Evolutionary conservation across 2,113 vertebrate genomes (phyloP).

Genomic region (Oreotrochilus melanogaster): DNA sequence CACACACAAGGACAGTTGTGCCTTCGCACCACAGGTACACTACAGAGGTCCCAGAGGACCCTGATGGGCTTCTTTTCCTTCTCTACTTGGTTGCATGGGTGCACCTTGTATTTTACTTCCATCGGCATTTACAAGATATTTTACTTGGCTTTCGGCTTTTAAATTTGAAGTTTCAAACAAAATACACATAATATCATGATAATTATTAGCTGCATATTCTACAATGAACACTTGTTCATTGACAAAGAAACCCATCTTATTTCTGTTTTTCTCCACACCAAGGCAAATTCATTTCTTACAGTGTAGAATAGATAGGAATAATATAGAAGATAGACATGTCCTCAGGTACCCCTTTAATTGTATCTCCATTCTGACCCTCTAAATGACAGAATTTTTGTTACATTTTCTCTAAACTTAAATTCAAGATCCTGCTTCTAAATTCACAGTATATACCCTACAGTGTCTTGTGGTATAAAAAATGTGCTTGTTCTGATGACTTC

Average conservation of each 20-base stretch:
- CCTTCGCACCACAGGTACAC: background rate
- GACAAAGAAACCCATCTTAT: background rate
- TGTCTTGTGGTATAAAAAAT: background rate
- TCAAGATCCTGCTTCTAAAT: background rate
- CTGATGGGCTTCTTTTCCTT: background rate
- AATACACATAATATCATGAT: background rate
- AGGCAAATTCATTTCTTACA: background rate
- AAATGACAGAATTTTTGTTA: background rate
- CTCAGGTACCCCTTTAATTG: background rate
- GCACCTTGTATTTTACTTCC: background rate
- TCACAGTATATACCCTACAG: background rate
- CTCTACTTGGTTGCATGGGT: background rate
- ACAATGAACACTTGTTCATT: background rate
- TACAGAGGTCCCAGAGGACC: background rate
- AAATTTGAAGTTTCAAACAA: background rate
- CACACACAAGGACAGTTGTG: accelerated
- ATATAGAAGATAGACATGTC: background rate
- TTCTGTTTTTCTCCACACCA: background rate
- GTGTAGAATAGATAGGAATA: background rate
- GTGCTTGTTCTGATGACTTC: background rate
- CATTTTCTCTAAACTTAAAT: background rate
- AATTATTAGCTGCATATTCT: background rate
- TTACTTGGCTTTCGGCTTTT: background rate
- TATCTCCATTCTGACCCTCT: background rate
- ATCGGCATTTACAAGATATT: background rate